phyloP scores from a whole-genome alignment of 2,113 vertebrate species.

The Cavia aperea region DNA sequence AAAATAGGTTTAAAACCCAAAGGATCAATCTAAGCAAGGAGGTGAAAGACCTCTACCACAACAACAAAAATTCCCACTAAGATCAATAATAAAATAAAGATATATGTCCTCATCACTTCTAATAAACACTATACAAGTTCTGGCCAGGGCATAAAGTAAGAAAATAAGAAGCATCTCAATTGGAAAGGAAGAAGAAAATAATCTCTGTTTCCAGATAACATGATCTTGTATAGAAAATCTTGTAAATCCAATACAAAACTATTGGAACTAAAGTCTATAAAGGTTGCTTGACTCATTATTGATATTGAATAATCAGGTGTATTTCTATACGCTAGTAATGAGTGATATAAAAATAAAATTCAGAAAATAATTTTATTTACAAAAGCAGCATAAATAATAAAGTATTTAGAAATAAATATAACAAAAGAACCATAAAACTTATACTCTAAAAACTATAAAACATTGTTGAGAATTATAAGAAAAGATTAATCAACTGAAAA shows the following conservation, averaged over 20 bases:
- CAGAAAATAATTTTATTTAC: not conserved
- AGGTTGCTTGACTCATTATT: not conserved
- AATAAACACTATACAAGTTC: not conserved
- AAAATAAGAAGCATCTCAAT: constrained; percentile 7
- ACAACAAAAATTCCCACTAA: not conserved
- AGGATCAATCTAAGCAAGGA: not conserved
- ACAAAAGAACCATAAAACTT: not conserved
- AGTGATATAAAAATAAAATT: not conserved
- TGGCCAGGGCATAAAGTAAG: not conserved
- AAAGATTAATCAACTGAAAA: not conserved
- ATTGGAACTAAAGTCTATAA: not conserved
- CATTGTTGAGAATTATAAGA: not conserved
- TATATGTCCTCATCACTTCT: not conserved
- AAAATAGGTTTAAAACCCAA: not conserved
- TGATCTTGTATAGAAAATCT: not conserved
- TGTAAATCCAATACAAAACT: not conserved
- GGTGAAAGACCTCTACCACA: not conserved
- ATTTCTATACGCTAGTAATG: not conserved
- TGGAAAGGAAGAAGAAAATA: not conserved
- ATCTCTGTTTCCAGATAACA: not conserved
- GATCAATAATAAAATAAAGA: not conserved
- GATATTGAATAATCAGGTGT: not conserved
- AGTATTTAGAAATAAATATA: not conserved
- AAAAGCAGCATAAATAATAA: not conserved
- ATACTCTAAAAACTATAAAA: not conserved